Percentiles rank a stretch among this genome's conserved stretches.
phyloP scores from a whole-genome alignment of 35 echinoderm and acorn worm genomes.

The Nesometra sesokonis region DNA sequence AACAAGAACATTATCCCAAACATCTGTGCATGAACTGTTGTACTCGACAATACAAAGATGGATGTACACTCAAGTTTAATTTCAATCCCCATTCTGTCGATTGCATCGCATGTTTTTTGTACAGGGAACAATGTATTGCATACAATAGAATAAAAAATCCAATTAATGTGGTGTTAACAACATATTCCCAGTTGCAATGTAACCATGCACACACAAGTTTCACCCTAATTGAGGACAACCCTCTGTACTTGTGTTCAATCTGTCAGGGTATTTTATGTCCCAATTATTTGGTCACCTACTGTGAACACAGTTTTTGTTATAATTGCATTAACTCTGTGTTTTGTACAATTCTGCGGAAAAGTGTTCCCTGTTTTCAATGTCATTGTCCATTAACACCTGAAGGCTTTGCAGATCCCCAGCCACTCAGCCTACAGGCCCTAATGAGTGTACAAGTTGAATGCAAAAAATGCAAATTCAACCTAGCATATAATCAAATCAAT shows the following conservation, averaged over 20 bases:
- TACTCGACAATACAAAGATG: background rate
- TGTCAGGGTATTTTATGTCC: background rate
- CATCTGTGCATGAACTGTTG: background rate
- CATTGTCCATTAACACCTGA: background rate
- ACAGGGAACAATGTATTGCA: background rate
- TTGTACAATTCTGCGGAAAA: background rate
- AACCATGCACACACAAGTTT: background rate
- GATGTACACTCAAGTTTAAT: background rate
- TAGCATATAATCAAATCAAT: background rate
- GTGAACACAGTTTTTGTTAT: background rate
- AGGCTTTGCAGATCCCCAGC: background rate
- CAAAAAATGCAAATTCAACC: background rate
- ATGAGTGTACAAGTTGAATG: background rate
- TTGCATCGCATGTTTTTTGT: background rate
- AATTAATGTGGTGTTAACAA: background rate
- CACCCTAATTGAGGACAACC: background rate
- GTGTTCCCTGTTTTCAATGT: background rate
- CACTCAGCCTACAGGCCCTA: background rate
- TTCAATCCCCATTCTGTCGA: background rate
- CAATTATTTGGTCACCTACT: background rate
- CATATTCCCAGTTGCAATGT: background rate
- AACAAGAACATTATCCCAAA: background rate
- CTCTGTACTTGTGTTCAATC: background rate
- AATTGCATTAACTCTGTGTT: background rate
- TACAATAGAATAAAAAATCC: background rate